Conservation (phyloP, 2,113 vertebrate genomes). For the Corythaixoides concolor region DNA sequence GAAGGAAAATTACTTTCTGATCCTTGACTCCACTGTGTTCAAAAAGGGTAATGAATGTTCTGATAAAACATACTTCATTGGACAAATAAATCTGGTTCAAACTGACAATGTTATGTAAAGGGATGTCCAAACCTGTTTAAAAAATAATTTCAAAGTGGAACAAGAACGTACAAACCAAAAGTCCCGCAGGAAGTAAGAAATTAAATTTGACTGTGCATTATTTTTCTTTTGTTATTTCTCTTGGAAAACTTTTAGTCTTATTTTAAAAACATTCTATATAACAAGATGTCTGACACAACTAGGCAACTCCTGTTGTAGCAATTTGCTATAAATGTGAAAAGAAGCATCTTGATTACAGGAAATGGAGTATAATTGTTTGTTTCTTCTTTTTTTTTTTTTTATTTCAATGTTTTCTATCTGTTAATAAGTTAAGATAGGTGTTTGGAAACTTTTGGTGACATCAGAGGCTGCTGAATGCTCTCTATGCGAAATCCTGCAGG, state of each 20-base stretch:
- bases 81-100: conserved; percentile 65
- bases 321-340: not conserved
- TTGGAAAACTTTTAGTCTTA: not conserved
- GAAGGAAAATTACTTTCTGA: conserved; percentile 79
- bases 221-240: not conserved
- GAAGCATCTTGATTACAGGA: not conserved
- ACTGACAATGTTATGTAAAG: conserved; percentile 53
- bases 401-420: not conserved
- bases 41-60: conserved; percentile 74
- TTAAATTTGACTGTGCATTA: not conserved
- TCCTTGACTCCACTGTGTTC: conserved; percentile 66
- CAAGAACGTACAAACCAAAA: not conserved
- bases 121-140: conserved; percentile 60
- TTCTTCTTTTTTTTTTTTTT: no score
- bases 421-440: not conserved
- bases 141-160: conserved; percentile 61
- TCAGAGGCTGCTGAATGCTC: not conserved
- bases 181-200: conserved; percentile 10
- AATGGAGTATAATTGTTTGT: not conserved
- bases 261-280: not conserved
- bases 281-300: not conserved
- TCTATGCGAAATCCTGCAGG: not conserved
- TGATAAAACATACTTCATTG: conserved; percentile 66
- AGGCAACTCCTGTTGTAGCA: not conserved
- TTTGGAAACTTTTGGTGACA: not conserved